phyloP scores from a whole-genome alignment of 2,797 vertebrate species.

The Telmatherina bonti region DNA sequence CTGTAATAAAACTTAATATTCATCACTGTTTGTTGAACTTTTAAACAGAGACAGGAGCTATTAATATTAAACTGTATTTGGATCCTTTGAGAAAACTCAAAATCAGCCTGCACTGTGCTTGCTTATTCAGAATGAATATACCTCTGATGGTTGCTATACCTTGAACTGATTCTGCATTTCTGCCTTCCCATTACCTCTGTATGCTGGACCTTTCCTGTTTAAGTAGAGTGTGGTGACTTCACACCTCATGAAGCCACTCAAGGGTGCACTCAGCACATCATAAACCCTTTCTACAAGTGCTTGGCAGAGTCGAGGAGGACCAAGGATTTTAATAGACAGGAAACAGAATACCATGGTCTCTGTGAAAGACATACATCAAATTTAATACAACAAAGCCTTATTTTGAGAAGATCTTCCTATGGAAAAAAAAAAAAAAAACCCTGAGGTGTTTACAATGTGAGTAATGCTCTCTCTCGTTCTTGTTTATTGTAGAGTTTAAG shows the following conservation, averaged over 20 bases:
- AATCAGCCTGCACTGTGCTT: background rate
- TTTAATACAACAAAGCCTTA: conserved; percentile 58
- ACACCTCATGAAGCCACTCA: conserved; percentile 77
- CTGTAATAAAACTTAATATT: background rate
- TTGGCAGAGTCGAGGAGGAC: conserved; percentile 44
- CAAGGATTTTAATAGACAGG: conserved; percentile 35
- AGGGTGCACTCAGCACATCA: conserved; percentile 59
- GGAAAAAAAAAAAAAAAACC: conserved; percentile 25
- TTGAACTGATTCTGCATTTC: conserved; percentile 64
- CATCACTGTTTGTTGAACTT: background rate
- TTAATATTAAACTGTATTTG: conserved; percentile 1
- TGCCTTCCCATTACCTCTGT: conserved; percentile 27
- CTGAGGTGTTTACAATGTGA: conserved; percentile 60
- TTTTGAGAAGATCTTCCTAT: conserved; percentile 33
- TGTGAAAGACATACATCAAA: conserved; percentile 63
- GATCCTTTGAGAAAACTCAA: conserved; percentile 4
- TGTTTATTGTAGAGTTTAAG: conserved; percentile 68
- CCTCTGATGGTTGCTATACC: conserved; percentile 34
- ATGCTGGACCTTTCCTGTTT: conserved; percentile 52
- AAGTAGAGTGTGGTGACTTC: conserved; percentile 66
- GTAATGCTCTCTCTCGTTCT: conserved; percentile 43
- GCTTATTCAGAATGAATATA: conserved; percentile 25
- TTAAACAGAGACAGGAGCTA: background rate
- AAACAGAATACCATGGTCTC: conserved; percentile 25
- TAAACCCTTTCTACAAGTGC: conserved; percentile 60